These are phyloP conservation scores for Mirza zaza DNA, from an alignment of 2,113 vertebrate species.

Conservation along the genomic window DNA sequence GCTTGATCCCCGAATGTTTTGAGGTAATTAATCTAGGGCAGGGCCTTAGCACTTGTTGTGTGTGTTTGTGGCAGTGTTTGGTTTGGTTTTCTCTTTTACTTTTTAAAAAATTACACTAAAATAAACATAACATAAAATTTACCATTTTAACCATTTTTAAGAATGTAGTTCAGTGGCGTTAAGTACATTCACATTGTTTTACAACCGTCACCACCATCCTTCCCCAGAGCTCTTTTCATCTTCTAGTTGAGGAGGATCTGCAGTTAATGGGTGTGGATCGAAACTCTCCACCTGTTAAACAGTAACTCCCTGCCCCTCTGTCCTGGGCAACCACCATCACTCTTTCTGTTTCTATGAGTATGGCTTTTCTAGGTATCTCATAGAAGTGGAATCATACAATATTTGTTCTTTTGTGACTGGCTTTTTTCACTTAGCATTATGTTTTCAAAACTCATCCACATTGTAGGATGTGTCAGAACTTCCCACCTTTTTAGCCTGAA, in stretches of 20 bases:
- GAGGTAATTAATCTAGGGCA: background rate
- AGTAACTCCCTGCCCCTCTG: no score
- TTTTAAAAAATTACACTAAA: background rate
- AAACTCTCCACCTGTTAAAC: background rate
- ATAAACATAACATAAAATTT: background rate
- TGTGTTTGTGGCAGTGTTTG: background rate
- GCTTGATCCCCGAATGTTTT: background rate
- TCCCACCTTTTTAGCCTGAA: background rate
- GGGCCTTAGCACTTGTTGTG: fast-evolving
- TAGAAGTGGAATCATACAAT: background rate
- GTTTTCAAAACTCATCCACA: background rate
- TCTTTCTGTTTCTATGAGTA: background rate
- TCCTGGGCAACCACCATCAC: background rate
- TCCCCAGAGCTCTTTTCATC: background rate
- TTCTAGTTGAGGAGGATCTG: background rate
- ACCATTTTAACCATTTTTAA: background rate
- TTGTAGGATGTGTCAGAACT: background rate
- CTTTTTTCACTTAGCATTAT: background rate
- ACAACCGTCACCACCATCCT: background rate
- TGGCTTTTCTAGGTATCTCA: background rate
- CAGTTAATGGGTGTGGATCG: background rate
- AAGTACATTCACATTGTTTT: background rate
- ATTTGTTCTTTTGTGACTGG: background rate
- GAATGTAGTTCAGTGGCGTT: background rate
- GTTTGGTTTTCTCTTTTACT: background rate